Base-by-base conservation (phyloP, 2,888 invertebrate genomes). In the Eupithecia tripunctaria region DNA sequence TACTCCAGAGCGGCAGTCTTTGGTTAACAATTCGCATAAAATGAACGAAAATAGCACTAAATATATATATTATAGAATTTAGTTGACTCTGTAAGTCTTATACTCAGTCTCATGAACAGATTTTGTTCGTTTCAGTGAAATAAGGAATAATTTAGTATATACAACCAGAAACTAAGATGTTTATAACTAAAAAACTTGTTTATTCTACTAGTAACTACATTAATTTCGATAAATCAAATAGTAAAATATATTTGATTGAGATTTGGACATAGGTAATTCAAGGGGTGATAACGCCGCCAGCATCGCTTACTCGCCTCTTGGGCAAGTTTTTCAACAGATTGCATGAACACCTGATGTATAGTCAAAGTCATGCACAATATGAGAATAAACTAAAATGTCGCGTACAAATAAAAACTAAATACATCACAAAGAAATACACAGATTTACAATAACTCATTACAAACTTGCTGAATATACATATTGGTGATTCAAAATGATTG, bases 81-180 rank as follows among this genome's bases (percentile, higher is more conserved):
- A 80, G 78, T 81, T 76, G 82, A 85, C 83, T 81, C 81, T 74
- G 76, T 82, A 84, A 82, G 81, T 81, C 82, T 82, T 82, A 76
- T 74, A 83, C 85, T 91, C 91, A 91, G 91, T 91, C 91, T 88
- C 86, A 78, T 81, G 85, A 87, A 89, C 86, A 81, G 79, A 78
- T 75, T 76, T 76, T 80, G 83, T 85, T 85, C 85, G 82, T 82
- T 82, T 82, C 84, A 80, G 84, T 84, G 78, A 81, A 83, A 78
- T 79, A 82, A 82, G 76, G 83, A 85, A 86, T 85, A 88, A 87
- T 82, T 84, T 84, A 85, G 75, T 81, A 85, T 83, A 83, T 86
- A 73, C 71, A 76, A 67, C 67, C 62, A 66, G 71, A 72, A 56
- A 76, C 70, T 72, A 76, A 77, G 68, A 64, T n/a, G 67, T 18